Conservation (phyloP, 2,113 vertebrate genomes). For the Noctilio leporinus region DNA sequence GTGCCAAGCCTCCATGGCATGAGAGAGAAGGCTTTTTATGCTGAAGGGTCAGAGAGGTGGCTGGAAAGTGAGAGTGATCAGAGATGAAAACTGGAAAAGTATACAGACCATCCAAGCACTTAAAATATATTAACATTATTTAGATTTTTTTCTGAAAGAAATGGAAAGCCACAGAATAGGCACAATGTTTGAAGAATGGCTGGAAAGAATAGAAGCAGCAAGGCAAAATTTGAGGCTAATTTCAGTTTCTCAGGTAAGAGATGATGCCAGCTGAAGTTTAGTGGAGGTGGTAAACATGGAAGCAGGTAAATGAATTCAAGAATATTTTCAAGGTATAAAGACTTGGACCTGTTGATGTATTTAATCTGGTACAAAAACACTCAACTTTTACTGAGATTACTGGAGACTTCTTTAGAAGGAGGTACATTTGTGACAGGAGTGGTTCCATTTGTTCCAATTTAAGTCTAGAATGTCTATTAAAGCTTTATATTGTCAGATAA, state of each 20-base stretch:
- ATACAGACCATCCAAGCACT: background rate
- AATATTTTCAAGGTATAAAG: background rate
- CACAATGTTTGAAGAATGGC: background rate
- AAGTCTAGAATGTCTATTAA: background rate
- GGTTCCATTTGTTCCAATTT: background rate
- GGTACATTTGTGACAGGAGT: background rate
- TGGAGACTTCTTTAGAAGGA: background rate
- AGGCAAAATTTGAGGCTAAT: background rate
- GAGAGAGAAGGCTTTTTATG: background rate
- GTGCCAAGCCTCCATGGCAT: background rate
- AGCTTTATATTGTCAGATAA: background rate
- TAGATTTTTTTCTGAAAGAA: background rate
- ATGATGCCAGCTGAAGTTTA: background rate
- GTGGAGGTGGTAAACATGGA: background rate
- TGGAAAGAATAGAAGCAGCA: background rate
- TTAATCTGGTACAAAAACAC: background rate
- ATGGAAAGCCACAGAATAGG: background rate
- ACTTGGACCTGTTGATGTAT: background rate
- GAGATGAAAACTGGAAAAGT: background rate
- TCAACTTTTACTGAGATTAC: background rate
- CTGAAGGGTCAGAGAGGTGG: background rate
- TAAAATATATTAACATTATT: background rate
- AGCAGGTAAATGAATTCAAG: background rate
- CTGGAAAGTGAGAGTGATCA: fast-evolving
- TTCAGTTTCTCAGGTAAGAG: background rate